phyloP scores from a whole-genome alignment of 1,140 invertebrate species.

The Brachionus calyciflorus region DNA sequence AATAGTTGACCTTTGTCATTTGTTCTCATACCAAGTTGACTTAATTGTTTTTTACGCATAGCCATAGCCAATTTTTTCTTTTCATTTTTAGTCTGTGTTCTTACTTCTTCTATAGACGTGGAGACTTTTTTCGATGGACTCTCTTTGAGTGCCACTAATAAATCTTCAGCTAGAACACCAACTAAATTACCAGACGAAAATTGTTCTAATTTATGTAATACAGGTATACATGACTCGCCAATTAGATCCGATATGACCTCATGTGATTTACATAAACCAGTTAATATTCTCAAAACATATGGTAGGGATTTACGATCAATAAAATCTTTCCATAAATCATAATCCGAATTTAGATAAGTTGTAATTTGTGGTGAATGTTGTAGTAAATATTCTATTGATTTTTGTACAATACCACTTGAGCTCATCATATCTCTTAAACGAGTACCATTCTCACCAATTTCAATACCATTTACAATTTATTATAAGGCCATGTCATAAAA shows the following conservation, averaged over 20 bases:
- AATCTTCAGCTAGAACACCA: constrained; percentile 89
- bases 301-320: constrained; percentile 86
- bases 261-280: constrained; percentile 83
- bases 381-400: constrained; percentile 78
- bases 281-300: constrained; percentile 86
- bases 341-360: constrained; percentile 68
- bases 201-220: constrained; percentile 88
- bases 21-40: constrained; percentile 81
- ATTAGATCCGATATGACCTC: constrained; percentile 74
- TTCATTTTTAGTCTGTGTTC: constrained; percentile 83
- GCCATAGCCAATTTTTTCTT: constrained; percentile 97
- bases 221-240: constrained; percentile 50
- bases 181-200: constrained; percentile 95
- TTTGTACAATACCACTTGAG: constrained; percentile 76
- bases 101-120: constrained; percentile 76
- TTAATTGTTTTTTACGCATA: constrained; percentile 89
- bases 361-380: constrained; percentile 59
- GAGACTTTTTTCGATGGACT: constrained; percentile 66
- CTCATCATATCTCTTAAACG: constrained; percentile 80
- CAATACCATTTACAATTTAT: constrained; percentile 83
- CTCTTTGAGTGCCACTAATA: constrained; percentile 79
- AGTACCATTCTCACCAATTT: constrained; percentile 74
- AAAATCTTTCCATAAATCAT: constrained; percentile 94
- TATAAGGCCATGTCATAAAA: too few species aligned
- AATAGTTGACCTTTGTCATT: constrained; percentile 68